Evolutionary conservation across 2,797 vertebrate genomes (phyloP).

Genomic region (Sebastes steindachneri): DNA sequence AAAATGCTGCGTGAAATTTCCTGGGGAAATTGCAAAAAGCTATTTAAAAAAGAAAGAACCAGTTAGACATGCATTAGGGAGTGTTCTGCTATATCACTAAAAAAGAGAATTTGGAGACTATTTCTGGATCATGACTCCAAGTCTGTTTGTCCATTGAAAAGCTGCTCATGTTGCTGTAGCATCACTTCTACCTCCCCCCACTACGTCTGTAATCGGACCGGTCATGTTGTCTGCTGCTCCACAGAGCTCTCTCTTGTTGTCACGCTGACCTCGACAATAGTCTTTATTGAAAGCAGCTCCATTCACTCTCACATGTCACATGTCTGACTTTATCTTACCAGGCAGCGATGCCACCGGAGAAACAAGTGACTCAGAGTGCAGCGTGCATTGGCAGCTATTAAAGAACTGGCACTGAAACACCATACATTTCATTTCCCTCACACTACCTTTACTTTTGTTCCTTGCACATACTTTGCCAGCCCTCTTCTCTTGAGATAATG

Average conservation of each 20-base stretch:
- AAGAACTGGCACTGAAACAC: not conserved
- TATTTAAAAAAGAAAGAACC: not conserved
- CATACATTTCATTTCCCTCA: not conserved
- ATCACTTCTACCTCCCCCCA: not conserved
- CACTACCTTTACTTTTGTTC: not conserved
- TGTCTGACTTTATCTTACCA: slow-evolving; percentile 60
- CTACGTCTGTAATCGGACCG: slow-evolving; percentile 7
- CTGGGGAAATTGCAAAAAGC: not conserved
- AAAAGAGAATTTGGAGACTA: not conserved
- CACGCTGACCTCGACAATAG: slow-evolving; percentile 66
- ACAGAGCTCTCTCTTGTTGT: slow-evolving; percentile 52
- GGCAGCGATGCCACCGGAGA: slow-evolving; percentile 52
- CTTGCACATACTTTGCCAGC: not conserved
- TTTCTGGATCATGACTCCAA: not conserved
- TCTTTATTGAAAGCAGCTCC: slow-evolving; percentile 58
- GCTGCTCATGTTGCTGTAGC: not conserved
- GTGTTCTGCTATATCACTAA: not conserved
- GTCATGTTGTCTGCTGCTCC: slow-evolving; percentile 18
- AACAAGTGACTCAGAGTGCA: slow-evolving; percentile 13
- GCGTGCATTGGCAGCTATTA: not conserved
- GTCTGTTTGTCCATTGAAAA: not conserved
- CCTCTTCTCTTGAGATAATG: not conserved
- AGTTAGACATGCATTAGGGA: not conserved
- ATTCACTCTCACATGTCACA: slow-evolving; percentile 65
- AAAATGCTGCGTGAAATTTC: not conserved